Percentiles rank a stretch among this genome's conserved stretches.
Evolutionary conservation across 2,888 invertebrate species (phyloP).

Genomic region (Calliscelio sp.): DNA sequence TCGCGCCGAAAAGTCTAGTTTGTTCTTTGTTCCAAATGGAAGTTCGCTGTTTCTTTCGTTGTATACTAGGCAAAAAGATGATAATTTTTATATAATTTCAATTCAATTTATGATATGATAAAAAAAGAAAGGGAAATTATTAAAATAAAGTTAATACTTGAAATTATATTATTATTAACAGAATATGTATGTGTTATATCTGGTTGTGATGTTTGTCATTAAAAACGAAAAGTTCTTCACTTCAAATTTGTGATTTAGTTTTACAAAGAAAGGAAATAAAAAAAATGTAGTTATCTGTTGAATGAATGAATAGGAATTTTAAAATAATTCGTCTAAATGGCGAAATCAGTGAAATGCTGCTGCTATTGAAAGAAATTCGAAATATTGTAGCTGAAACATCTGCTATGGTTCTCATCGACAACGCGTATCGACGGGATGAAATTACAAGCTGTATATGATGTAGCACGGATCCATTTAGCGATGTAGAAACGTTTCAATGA

Average conservation of each 20-base stretch:
- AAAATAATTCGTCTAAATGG: slow-evolving; percentile 11
- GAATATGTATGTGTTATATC: too few relatives aligned
- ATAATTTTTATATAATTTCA: too few relatives aligned
- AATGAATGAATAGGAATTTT: not conserved
- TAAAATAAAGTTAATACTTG: too few relatives aligned
- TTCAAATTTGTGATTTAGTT: not conserved
- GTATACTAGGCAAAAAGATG: slow-evolving; percentile 26
- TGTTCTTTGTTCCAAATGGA: slow-evolving; percentile 78
- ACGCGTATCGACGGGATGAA: slow-evolving; percentile 41
- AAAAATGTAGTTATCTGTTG: slow-evolving; percentile 38
- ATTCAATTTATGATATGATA: too few relatives aligned
- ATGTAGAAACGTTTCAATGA: slow-evolving; percentile 40
- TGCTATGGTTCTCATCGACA: slow-evolving; percentile 34
- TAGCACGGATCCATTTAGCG: slow-evolving; percentile 15
- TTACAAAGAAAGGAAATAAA: not conserved
- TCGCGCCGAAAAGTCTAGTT: slow-evolving; percentile 80
- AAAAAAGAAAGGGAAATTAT: too few relatives aligned
- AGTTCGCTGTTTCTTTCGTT: slow-evolving; percentile 74
- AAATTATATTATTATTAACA: too few relatives aligned
- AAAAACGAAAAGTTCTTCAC: too few relatives aligned
- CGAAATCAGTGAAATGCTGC: slow-evolving; percentile 9
- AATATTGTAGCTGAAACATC: slow-evolving; percentile 36
- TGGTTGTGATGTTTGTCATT: not conserved
- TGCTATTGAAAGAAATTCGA: slow-evolving; percentile 30
- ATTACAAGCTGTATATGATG: slow-evolving; percentile 48